Base-by-base conservation (phyloP, 2,888 invertebrate genomes). In the Encarsia formosa region DNA sequence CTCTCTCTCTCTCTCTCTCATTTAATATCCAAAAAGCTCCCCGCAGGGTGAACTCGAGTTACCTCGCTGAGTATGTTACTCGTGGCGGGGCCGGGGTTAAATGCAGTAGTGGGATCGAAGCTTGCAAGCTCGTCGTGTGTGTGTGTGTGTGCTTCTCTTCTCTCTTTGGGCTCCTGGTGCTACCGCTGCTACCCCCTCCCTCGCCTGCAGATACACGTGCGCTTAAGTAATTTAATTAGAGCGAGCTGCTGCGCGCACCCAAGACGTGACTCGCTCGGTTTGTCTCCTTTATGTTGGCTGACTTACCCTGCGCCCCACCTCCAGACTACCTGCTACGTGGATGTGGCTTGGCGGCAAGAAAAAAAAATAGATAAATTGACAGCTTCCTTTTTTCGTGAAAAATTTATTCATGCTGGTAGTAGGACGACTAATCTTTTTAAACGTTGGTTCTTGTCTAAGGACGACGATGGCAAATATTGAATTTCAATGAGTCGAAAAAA, bases 161-260 rank as follows among this genome's bases (percentile, higher is more conserved):
- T 39, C n/a, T 18, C 29, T 47, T 22, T 4, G 32, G 26, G 45
- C 26, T 38, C 39, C 39, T 19, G 16, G 31, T 20, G 31, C 32
- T 4, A 29, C 31, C 31, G 34, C 40, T 24, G 24, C 40, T 24
- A 16, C 35, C 31, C 45, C 15, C 37, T 45, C 20, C 37, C 24
- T 19, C 43, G 19, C 43, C 18, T 19, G 63, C 60, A 62, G 68
- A 70, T 71, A 72, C 71, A 73, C 73, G 73, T 71, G 69, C 73
- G 70, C 70, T 70, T 73, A 71, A 71, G 73, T 73, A 73, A 73
- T 73, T 73, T 71, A 73, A 73, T 73, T 73, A 73, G 73, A 70
- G 69, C 70, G 69, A 71, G 71, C 71, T 69, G 65, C 19, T 37
- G 23, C 41, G 35, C 32, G 66, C 68, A 62, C 66, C 69, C 63